These are phyloP conservation scores for Podiceps cristatus DNA, from an alignment of 2,113 vertebrate species.

Conservation along the genomic window DNA sequence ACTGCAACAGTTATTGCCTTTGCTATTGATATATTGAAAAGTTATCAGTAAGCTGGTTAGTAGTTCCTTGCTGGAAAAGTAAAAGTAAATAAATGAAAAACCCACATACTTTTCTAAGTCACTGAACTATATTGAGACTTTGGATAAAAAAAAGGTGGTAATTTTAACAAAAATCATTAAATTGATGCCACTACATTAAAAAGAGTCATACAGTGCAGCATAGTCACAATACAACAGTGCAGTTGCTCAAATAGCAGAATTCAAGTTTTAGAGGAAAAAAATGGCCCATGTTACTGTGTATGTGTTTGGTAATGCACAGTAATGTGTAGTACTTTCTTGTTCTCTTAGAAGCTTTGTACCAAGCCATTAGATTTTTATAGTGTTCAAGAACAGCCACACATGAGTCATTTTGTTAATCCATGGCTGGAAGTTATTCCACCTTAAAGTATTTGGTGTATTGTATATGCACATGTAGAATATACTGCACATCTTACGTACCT, in stretches of 20 bases:
- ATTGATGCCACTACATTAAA: neutral
- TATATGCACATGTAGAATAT: rapidly evolving
- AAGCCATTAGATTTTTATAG: neutral
- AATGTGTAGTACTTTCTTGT: neutral
- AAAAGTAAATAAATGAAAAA: neutral
- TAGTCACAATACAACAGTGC: neutral
- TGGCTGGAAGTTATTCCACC: neutral
- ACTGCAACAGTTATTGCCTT: neutral
- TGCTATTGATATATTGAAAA: neutral
- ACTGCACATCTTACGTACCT: too few species aligned
- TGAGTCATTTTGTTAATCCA: neutral
- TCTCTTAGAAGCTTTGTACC: neutral
- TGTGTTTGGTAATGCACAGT: neutral
- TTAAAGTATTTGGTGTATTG: neutral
- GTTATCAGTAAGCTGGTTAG: neutral
- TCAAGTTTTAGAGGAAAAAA: neutral
- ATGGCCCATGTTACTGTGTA: neutral
- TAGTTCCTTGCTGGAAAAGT: neutral
- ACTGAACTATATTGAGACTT: neutral
- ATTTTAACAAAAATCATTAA: neutral
- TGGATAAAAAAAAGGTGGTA: neutral
- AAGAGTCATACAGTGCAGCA: neutral
- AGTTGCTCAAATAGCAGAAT: neutral
- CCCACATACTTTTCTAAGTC: neutral
- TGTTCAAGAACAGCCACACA: neutral